These are phyloP conservation scores for honey bee (Apis mellifera) DNA, from an alignment of 1,140 invertebrate species.

Conservation along the genomic window DNA sequence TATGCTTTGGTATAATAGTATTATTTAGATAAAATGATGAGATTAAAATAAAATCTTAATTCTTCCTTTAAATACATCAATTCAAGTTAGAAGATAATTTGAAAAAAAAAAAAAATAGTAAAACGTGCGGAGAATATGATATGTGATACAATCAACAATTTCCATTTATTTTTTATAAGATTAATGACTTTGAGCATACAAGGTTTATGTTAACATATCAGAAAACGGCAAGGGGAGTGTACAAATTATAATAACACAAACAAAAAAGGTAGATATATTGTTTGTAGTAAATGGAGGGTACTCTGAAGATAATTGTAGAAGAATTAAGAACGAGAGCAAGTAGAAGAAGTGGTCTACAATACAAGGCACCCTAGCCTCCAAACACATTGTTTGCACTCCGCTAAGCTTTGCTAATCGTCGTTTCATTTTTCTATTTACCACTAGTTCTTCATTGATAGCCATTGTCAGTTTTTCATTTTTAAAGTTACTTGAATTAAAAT, in stretches of 20 bases:
- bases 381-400: constrained; percentile 94
- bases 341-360: constrained; percentile 61
- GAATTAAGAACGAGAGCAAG: constrained; percentile 56
- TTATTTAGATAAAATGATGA: constrained; percentile 29
- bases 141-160: constrained; percentile 44
- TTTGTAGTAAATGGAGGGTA: constrained; percentile 32
- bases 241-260: constrained; percentile 43
- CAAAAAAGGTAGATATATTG: constrained; percentile 5
- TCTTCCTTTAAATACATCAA: constrained; percentile 57
- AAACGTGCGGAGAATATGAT: constrained; percentile 50
- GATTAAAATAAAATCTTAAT: constrained; percentile 42
- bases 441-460: constrained; percentile 65
- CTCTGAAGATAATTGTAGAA: constrained; percentile 39
- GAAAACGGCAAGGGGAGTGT: constrained; percentile 54
- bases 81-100: constrained; percentile 40
- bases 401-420: constrained; percentile 78
- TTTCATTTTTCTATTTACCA: constrained; percentile 69
- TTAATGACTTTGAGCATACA: constrained; percentile 63
- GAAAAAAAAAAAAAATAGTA: constrained; percentile 21
- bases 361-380: constrained; percentile 89
- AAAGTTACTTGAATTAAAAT: constrained; percentile 48
- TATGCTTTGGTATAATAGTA: constrained; percentile 32
- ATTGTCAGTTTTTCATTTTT: constrained; percentile 63
- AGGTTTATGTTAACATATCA: constrained; percentile 59
- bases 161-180: constrained; percentile 58